Percentiles rank a stretch among this genome's conserved stretches.
phyloP scores from a whole-genome alignment of 2,113 vertebrate species.

The Macroglossus sobrinus region DNA sequence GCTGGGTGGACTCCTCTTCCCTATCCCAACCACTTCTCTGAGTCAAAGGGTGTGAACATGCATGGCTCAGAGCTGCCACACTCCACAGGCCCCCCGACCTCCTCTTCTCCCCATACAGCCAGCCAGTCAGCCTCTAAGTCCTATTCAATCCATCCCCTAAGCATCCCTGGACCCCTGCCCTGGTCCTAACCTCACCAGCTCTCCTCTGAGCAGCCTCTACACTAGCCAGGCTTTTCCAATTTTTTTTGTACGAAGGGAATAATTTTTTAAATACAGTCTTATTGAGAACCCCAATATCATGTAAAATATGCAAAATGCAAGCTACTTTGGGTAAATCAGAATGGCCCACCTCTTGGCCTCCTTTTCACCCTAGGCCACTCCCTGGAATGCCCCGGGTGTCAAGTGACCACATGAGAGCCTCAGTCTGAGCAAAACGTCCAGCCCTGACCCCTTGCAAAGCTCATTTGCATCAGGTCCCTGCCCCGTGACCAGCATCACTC shows the following conservation, averaged over 20 bases:
- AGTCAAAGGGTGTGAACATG: not conserved
- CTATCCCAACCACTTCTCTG: not conserved
- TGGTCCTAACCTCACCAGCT: not conserved
- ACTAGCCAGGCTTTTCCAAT: not conserved
- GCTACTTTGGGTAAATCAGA: not conserved
- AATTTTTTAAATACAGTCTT: not conserved
- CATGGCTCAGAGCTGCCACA: not conserved
- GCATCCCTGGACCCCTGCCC: not conserved
- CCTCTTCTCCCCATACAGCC: not conserved
- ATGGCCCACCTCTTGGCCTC: not conserved
- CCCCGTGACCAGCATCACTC: not conserved
- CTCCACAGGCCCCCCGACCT: not conserved
- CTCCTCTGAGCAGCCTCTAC: not conserved
- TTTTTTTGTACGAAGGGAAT: not conserved
- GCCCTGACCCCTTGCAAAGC: not conserved
- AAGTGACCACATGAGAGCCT: not conserved
- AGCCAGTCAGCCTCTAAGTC: not conserved
- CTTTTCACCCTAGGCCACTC: not conserved
- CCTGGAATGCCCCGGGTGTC: not conserved
- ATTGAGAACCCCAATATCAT: not conserved
- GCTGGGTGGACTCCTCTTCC: not conserved
- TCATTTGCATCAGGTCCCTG: not conserved
- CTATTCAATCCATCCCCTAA: not conserved
- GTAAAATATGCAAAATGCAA: not conserved
- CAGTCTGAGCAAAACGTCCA: not conserved